Evolutionary conservation across 2,888 invertebrate species (phyloP).

Genomic region (Monochamus alternatus): DNA sequence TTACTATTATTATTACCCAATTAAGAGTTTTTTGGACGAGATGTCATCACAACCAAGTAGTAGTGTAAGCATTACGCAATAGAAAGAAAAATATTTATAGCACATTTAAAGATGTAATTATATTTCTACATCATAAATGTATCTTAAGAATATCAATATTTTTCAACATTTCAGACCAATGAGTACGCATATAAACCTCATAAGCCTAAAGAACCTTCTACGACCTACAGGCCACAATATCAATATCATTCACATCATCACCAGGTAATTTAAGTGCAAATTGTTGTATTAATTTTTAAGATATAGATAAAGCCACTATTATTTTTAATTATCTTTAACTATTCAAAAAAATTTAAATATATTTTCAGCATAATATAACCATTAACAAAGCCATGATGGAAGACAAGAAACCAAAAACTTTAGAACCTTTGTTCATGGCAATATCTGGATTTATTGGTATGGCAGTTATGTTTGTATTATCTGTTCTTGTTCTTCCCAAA

Average conservation of each 20-base stretch:
- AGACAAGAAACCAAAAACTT: conserved; percentile 66
- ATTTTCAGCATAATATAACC: conserved; percentile 67
- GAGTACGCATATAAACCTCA: conserved; percentile 40
- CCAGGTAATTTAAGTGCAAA: conserved; percentile 57
- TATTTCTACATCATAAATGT: no score
- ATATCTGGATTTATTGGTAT: conserved; percentile 75
- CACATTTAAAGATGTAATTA: no score
- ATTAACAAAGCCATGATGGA: conserved; percentile 59
- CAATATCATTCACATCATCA: conserved; percentile 65
- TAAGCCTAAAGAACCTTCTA: conserved; percentile 42
- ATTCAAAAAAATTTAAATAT: conserved; percentile 12
- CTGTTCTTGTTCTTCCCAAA: conserved; percentile 72
- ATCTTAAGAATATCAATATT: background rate
- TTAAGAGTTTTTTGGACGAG: conserved; percentile 72
- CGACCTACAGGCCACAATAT: conserved; percentile 57
- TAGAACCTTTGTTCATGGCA: conserved; percentile 75
- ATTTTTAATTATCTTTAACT: background rate
- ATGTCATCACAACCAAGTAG: conserved; percentile 59
- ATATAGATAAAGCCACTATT: no score
- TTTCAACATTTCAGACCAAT: conserved; percentile 37
- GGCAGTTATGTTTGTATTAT: conserved; percentile 73
- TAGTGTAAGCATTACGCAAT: conserved; percentile 48
- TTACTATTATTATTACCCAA: conserved; percentile 74
- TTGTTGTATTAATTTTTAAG: no score
- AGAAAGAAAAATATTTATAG: background rate